Evolutionary conservation across 2,888 invertebrate species (phyloP).

Genomic region (Acleris holmiana): DNA sequence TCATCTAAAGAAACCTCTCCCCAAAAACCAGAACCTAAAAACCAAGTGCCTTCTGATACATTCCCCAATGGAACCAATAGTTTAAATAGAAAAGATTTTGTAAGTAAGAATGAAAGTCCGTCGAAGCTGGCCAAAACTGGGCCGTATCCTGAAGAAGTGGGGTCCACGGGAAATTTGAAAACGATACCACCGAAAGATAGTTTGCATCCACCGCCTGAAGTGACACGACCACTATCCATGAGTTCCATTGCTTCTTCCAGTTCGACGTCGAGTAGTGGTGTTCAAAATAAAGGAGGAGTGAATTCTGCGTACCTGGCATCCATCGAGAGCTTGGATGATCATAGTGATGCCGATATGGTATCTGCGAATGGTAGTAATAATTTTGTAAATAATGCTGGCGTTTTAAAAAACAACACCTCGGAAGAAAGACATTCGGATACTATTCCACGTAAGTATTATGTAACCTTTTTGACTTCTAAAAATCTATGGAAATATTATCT

Average conservation of each 20-base stretch:
- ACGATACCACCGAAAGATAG: conserved; percentile 72
- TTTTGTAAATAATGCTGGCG: conserved; percentile 71
- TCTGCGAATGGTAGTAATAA: conserved; percentile 76
- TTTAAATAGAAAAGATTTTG: conserved; percentile 71
- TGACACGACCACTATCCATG: conserved; percentile 88
- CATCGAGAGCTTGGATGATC: conserved; percentile 93
- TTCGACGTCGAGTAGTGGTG: conserved; percentile 86
- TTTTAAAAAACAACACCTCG: conserved; percentile 61
- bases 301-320: conserved; percentile 93
- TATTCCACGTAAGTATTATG: conserved; percentile 62
- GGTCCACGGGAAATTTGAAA: conserved; percentile 77
- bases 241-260: conserved; percentile 91
- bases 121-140: conserved; percentile 64
- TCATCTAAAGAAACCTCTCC: conserved; percentile 73
- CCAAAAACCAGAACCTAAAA: conserved; percentile 59
- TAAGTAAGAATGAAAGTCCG: conserved; percentile 54
- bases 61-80: conserved; percentile 67
- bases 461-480: too few species aligned
- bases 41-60: conserved; percentile 61
- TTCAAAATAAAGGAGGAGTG: conserved; percentile 86
- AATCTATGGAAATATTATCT: too few species aligned
- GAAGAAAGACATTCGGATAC: conserved; percentile 66
- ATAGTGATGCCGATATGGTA: conserved; percentile 88
- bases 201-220: conserved; percentile 83
- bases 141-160: conserved; percentile 70